Percentiles rank a stretch among this genome's conserved stretches.
Conservation (phyloP, 2,888 invertebrate species). For the Scaptomyza parva region DNA sequence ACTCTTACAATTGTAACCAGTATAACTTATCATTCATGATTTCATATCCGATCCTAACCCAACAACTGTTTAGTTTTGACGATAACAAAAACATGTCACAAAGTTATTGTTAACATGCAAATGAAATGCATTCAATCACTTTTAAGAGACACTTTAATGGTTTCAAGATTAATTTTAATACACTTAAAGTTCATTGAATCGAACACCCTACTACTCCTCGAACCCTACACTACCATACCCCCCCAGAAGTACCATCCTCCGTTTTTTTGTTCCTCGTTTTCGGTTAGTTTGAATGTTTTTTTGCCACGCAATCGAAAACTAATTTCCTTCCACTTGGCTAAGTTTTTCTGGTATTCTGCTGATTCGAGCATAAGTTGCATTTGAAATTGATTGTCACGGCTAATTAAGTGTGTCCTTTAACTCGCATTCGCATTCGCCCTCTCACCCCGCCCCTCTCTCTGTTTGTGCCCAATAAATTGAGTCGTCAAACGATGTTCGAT, state of each 20-base stretch:
- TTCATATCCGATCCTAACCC: background rate
- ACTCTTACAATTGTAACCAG: no score
- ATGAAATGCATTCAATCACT: constrained; percentile 2
- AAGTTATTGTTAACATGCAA: background rate
- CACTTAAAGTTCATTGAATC: constrained; percentile 21
- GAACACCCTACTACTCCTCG: no score
- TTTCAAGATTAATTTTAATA: constrained; percentile 39
- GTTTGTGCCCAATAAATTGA: constrained; percentile 81
- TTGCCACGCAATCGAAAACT: constrained; percentile 67
- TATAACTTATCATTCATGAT: background rate
- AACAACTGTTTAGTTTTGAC: background rate
- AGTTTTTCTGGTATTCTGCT: constrained; percentile 44
- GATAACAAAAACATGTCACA: background rate
- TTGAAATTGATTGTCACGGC: constrained; percentile 85
- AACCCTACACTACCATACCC: no score
- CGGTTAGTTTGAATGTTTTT: constrained; percentile 20
- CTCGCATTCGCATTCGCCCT: no score
- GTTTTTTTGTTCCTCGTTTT: constrained; percentile 30
- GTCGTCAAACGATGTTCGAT: constrained; percentile 70
- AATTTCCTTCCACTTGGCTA: constrained; percentile 73
- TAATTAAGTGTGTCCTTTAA: constrained; percentile 84
- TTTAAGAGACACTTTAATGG: constrained; percentile 1
- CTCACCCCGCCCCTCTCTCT: background rate
- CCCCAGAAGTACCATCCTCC: no score
- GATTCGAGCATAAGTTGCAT: constrained; percentile 84